phyloP scores from a whole-genome alignment of 2,797 vertebrate genomes.

The Cyprinodon diabolis region DNA sequence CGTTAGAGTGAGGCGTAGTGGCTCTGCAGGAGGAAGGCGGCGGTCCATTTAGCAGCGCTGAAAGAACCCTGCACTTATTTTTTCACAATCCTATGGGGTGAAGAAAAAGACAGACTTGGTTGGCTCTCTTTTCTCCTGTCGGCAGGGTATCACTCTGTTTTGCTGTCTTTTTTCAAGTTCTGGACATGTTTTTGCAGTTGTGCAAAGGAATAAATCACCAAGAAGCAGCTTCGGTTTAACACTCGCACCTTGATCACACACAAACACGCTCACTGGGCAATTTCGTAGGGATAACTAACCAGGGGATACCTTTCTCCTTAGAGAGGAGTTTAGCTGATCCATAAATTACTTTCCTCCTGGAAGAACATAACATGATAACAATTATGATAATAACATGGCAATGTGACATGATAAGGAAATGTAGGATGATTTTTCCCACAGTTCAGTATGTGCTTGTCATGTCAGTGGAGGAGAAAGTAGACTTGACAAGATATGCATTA shows the following conservation, averaged over 20 bases:
- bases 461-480: conserved; percentile 56
- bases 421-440: conserved; percentile 56
- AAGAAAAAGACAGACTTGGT: conserved; percentile 41
- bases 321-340: conserved; percentile 70
- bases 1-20: conserved; percentile 56
- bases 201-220: conserved; percentile 5
- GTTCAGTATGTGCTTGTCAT: conserved; percentile 48
- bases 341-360: conserved; percentile 70
- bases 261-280: conserved; percentile 53
- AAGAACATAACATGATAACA: conserved; percentile 71
- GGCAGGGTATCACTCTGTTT: conserved; percentile 48
- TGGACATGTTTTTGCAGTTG: conserved; percentile 42
- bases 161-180: conserved; percentile 36
- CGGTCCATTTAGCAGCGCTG: conserved; percentile 66
- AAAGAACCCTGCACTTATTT: conserved; percentile 56
- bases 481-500: conserved; percentile 51
- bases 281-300: conserved; percentile 67
- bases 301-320: conserved; percentile 54
- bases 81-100: conserved; percentile 54
- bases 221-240: conserved; percentile 41
- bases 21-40: conserved; percentile 57
- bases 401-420: conserved; percentile 72
- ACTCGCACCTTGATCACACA: conserved; percentile 59
- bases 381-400: conserved; percentile 74
- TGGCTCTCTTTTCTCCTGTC: conserved; percentile 35